Evolutionary conservation across 2,888 invertebrate genomes (phyloP).

Genomic region (Prosapia bicincta): DNA sequence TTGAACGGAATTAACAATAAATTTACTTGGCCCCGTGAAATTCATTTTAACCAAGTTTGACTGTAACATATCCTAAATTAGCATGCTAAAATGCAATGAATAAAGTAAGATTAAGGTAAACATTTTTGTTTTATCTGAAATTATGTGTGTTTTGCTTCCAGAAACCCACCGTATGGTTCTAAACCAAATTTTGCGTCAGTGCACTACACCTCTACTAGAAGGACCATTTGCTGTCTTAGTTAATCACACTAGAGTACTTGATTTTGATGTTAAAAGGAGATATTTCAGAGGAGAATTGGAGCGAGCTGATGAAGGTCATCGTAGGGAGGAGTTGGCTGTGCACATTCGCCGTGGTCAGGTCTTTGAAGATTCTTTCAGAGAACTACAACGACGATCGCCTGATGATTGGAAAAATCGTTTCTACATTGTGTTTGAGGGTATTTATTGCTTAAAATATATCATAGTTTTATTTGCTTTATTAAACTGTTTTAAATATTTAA

Average conservation of each 20-base stretch:
- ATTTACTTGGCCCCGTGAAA: no score
- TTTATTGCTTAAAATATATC: slow-evolving; percentile 22
- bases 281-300: slow-evolving; percentile 87
- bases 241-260: slow-evolving; percentile 80
- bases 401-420: slow-evolving; percentile 91
- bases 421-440: slow-evolving; percentile 89
- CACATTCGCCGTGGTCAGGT: slow-evolving; percentile 80
- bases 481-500: no score
- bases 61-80: no score
- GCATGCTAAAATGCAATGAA: no score
- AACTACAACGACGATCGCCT: slow-evolving; percentile 73
- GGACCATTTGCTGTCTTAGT: slow-evolving; percentile 86
- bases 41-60: no score
- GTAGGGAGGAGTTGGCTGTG: slow-evolving; percentile 80
- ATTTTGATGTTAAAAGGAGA: slow-evolving; percentile 85
- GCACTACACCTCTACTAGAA: slow-evolving; percentile 71
- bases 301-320: slow-evolving; percentile 71
- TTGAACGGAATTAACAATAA: no score
- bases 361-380: slow-evolving; percentile 86
- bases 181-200: slow-evolving; percentile 84
- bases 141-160: slow-evolving; percentile 43
- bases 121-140: no score
- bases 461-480: not conserved
- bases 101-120: no score
- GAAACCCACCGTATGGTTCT: slow-evolving; percentile 84